Evolutionary conservation across 2,797 vertebrate species (phyloP), one percentile per base, ranked within the genome.

Genomic region (Intellagama lesueurii): DNA sequence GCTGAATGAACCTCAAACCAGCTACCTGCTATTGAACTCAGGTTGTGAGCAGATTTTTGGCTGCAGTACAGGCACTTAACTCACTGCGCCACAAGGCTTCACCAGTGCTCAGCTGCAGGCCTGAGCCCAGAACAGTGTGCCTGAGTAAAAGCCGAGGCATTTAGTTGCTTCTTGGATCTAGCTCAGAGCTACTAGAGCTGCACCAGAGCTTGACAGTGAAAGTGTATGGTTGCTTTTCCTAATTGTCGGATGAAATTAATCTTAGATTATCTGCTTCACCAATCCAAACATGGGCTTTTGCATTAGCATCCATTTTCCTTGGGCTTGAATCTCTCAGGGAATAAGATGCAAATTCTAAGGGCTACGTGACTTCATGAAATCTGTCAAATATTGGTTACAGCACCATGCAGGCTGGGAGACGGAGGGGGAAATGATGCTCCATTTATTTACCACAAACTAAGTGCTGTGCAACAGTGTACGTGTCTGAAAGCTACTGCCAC

Each of bases 181-280:
- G 56, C 93, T 92, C 88, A 93, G 85, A 94, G 92, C 88, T 93
- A 4, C 88, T 47, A 85, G 90, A 85, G 81, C 68, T 89, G 92
- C 44, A 26, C 75, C 1, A 1, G 89, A 92, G 88, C 94, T 89
- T 92, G 94, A 93, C 94, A 88, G 84, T 92, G 88, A 86, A 92
- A 94, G 93, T 94, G 94, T 93, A 94, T 90, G 90, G 94, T 94
- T 92, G 89, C 92, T 95, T 95, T 86, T 88, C 82, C 72, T 90
- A 86, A 78, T 90, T 96, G 94, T 96, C 93, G 94, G 91, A 91
- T 93, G 92, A 94, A 95, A 96, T 96, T 96, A 96, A 95, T 96
- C 94, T 94, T 94, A 94, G 94, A 95, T 96, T 96, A 96, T 96
- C 94, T 96, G 96, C 95, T 96, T 95, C 94, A 91, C 90, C 95